phyloP scores from a whole-genome alignment of 2,888 invertebrate genomes.

The Junonia oenone region DNA sequence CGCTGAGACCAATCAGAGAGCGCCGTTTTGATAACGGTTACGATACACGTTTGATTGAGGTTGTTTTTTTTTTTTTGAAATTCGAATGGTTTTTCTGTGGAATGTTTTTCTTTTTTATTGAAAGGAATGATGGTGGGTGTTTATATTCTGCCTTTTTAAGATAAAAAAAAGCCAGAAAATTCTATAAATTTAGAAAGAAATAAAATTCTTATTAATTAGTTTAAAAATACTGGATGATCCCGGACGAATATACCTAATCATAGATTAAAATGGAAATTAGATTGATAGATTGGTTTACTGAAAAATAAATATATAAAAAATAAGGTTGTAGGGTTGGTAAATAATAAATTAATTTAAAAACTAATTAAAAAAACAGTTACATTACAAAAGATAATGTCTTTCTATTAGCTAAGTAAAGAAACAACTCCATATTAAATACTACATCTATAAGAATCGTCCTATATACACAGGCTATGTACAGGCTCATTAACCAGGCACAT shows the following conservation, averaged over 20 bases:
- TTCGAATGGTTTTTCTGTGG: neutral
- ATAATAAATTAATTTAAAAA: too few species aligned
- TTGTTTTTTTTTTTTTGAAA: conserved; percentile 14
- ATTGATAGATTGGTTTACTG: too few species aligned
- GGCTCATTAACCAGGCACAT: conserved; percentile 44
- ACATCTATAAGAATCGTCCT: neutral
- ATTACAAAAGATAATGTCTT: too few species aligned
- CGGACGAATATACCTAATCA: too few species aligned
- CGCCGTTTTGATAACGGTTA: conserved; percentile 35
- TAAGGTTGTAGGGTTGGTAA: too few species aligned
- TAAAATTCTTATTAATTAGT: neutral
- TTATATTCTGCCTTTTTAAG: neutral
- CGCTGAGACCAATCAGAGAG: conserved; percentile 36
- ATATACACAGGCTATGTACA: conserved; percentile 12
- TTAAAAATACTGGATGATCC: neutral
- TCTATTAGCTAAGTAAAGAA: neutral
- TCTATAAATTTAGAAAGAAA: too few species aligned
- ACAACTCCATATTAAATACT: neutral
- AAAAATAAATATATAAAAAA: too few species aligned
- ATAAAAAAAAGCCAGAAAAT: neutral
- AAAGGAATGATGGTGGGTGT: neutral
- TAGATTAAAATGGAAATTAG: too few species aligned
- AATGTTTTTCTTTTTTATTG: neutral
- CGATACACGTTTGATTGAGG: conserved; percentile 27
- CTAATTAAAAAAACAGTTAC: too few species aligned